A percentile compares a stretch with the other conserved stretches of the same genome.
phyloP scores from a whole-genome alignment of 2,797 vertebrate species.

The Eulemur coronatus region DNA sequence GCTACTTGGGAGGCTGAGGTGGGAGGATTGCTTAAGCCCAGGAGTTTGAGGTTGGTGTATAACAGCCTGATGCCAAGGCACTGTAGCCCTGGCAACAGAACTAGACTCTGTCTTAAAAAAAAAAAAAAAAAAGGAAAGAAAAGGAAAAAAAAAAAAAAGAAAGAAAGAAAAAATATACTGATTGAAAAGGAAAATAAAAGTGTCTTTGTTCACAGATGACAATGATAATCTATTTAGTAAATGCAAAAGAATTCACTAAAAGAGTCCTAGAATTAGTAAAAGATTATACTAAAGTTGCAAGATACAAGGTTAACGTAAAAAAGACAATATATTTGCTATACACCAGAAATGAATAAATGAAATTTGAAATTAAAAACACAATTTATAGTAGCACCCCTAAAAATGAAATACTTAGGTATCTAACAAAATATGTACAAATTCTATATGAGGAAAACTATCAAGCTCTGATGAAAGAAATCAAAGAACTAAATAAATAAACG shows the following conservation, averaged over 20 bases:
- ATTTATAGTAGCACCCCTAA: not conserved
- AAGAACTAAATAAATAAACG: not conserved
- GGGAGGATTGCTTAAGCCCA: no score
- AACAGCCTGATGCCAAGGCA: no score
- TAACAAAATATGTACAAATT: not conserved
- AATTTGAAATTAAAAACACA: not conserved
- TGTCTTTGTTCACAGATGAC: not conserved
- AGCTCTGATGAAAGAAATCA: not conserved
- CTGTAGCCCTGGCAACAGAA: no score
- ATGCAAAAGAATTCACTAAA: not conserved
- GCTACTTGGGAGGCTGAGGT: no score
- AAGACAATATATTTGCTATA: not conserved
- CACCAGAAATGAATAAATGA: not conserved
- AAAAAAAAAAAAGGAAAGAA: no score
- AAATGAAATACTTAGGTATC: not conserved
- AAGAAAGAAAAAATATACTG: not conserved
- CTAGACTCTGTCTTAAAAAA: no score
- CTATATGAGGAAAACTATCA: not conserved
- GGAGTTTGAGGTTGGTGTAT: no score
- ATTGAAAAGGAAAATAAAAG: not conserved
- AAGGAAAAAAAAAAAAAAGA: fast-evolving
- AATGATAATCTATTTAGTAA: not conserved
- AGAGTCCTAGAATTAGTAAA: not conserved
- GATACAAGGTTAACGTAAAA: not conserved
- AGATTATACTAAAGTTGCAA: not conserved